Evolutionary conservation across 2,113 vertebrate genomes (phyloP).

Genomic region (Lasiurus borealis): DNA sequence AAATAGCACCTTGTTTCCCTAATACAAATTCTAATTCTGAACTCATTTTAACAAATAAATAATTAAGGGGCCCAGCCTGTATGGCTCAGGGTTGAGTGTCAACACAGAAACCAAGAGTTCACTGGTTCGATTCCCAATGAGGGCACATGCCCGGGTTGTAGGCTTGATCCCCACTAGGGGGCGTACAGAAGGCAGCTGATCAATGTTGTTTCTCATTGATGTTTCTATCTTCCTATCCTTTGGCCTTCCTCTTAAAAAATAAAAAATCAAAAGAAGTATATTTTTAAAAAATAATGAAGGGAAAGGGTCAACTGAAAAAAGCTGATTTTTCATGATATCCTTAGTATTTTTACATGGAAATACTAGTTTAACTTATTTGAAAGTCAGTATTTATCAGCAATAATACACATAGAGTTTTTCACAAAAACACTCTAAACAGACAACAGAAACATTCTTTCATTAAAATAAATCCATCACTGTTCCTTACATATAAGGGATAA

Average conservation of each 20-base stretch:
- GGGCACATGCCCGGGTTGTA: too few species aligned
- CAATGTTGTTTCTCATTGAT: too few species aligned
- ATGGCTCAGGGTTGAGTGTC: too few species aligned
- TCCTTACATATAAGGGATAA: background rate
- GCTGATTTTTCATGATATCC: background rate
- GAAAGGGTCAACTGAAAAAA: background rate
- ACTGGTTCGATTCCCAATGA: too few species aligned
- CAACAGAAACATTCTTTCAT: background rate
- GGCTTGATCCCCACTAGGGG: too few species aligned
- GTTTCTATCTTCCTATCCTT: too few species aligned
- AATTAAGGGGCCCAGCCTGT: background rate
- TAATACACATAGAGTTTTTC: background rate
- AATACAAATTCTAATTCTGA: background rate
- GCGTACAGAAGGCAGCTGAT: too few species aligned
- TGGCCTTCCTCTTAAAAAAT: too few species aligned
- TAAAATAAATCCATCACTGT: background rate
- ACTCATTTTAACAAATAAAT: slow-evolving; percentile 23
- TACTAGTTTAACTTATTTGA: background rate
- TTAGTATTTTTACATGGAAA: background rate
- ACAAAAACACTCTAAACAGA: background rate
- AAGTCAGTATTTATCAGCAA: background rate
- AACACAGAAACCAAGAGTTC: too few species aligned
- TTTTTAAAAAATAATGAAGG: slow-evolving; percentile 10
- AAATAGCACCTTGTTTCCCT: background rate
- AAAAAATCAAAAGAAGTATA: background rate